phyloP scores from a whole-genome alignment of 2,797 vertebrate genomes.

The Mus caroli region DNA sequence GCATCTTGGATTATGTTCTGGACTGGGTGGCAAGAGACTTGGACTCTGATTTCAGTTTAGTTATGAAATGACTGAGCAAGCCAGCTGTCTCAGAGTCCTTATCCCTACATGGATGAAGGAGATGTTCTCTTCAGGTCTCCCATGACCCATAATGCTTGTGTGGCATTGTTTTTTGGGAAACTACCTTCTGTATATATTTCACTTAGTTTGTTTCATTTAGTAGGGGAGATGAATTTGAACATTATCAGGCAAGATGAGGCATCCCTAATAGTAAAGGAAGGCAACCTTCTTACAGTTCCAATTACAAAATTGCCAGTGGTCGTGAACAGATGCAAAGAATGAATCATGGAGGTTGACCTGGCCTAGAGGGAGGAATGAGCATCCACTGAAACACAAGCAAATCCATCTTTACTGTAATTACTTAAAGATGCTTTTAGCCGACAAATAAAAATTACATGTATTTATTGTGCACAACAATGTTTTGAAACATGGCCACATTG shows the following conservation, averaged over 20 bases:
- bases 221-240: neutral
- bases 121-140: neutral
- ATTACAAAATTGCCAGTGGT: neutral
- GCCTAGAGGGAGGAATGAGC: accelerated
- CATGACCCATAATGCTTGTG: neutral
- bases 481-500: neutral
- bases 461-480: neutral
- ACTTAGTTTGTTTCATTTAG: neutral
- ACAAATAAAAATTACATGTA: neutral
- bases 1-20: neutral
- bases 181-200: neutral
- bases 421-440: neutral
- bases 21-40: neutral
- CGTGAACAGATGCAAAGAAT: accelerated
- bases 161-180: neutral
- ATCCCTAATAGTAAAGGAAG: neutral
- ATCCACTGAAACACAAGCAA: neutral
- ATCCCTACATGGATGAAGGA: neutral
- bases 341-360: accelerated
- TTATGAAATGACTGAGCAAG: neutral
- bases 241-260: neutral
- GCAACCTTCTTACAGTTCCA: neutral
- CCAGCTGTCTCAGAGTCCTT: neutral
- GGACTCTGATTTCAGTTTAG: neutral
- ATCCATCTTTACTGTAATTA: neutral